Percentiles rank a stretch among this genome's conserved stretches.
phyloP scores from a whole-genome alignment of 2,888 invertebrate genomes.

The Bombyx huttoni region DNA sequence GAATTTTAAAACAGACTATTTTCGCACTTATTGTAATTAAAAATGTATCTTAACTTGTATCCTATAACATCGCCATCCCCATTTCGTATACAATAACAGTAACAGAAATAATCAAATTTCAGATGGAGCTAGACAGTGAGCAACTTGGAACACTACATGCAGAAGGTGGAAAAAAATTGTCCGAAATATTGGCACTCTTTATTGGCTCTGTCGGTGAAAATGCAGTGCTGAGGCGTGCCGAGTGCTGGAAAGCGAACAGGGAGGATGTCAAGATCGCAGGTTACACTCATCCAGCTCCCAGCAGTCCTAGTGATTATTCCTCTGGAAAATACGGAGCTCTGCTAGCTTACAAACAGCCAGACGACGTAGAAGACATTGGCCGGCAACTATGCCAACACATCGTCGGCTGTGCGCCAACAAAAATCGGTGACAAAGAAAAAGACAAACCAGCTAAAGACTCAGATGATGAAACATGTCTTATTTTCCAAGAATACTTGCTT shows the following conservation, averaged over 20 bases:
- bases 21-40: no score
- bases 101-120: slow-evolving; percentile 11
- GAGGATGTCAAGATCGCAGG: slow-evolving; percentile 73
- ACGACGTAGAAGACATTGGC: slow-evolving; percentile 66
- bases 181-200: slow-evolving; percentile 85
- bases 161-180: slow-evolving; percentile 78
- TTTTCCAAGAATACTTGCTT: slow-evolving; percentile 89
- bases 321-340: slow-evolving; percentile 90
- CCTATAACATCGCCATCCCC: no score
- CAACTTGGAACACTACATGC: slow-evolving; percentile 75
- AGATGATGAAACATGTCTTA: slow-evolving; percentile 85
- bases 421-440: slow-evolving; percentile 76
- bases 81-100: background rate
- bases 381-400: slow-evolving; percentile 92
- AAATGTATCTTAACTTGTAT: no score
- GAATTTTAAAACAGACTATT: no score
- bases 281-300: slow-evolving; percentile 84
- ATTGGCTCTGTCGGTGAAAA: slow-evolving; percentile 95
- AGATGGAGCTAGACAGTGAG: slow-evolving; percentile 77
- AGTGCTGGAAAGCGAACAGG: slow-evolving; percentile 77
- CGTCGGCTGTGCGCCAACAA: slow-evolving; percentile 87
- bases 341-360: slow-evolving; percentile 76
- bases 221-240: slow-evolving; percentile 83
- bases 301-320: slow-evolving; percentile 57
- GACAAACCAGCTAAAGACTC: slow-evolving; percentile 76